Percentiles rank a stretch among this genome's conserved stretches.
Evolutionary conservation across 2,797 vertebrate genomes (phyloP).

Genomic region (Pempheris klunzingeri): DNA sequence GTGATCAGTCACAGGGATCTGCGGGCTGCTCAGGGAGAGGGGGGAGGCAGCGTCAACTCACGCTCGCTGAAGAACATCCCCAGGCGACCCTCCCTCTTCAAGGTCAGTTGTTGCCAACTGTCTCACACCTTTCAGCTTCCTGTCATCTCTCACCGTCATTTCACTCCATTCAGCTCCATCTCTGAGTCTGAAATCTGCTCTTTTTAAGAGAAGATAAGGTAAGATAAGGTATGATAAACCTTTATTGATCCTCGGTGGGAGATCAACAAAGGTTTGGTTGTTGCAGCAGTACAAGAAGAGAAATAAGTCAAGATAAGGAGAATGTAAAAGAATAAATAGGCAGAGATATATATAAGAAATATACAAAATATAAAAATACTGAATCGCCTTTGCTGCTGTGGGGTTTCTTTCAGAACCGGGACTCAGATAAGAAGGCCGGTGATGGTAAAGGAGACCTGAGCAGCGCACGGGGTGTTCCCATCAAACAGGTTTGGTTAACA

Average conservation of each 20-base stretch:
- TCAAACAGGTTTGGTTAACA: conserved; percentile 91
- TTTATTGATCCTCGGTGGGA: too few species aligned
- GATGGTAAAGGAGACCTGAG: conserved; percentile 91
- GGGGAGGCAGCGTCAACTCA: conserved; percentile 82
- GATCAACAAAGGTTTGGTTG: too few species aligned
- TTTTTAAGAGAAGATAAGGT: background rate
- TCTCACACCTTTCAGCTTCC: conserved; percentile 40
- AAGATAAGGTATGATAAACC: too few species aligned
- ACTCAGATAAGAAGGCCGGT: conserved; percentile 90
- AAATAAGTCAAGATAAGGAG: too few species aligned
- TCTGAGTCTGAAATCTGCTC: background rate
- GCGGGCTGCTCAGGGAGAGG: conserved; percentile 86
- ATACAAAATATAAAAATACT: background rate
- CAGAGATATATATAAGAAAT: too few species aligned
- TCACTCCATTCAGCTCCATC: conserved; percentile 26
- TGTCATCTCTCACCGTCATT: conserved; percentile 49
- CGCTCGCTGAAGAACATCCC: conserved; percentile 89
- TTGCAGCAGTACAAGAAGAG: too few species aligned
- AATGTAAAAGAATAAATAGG: too few species aligned
- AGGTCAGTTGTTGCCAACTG: conserved; percentile 84
- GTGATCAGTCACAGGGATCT: conserved; percentile 93
- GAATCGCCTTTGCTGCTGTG: background rate
- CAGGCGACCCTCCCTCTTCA: conserved; percentile 93
- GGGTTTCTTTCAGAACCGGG: conserved; percentile 88
- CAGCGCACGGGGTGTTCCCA: conserved; percentile 86